A percentile compares a stretch with the other conserved stretches of the same genome.
These are phyloP conservation scores for Spatula clypeata DNA, from an alignment of 2,797 vertebrate genomes.

Conservation along the genomic window DNA sequence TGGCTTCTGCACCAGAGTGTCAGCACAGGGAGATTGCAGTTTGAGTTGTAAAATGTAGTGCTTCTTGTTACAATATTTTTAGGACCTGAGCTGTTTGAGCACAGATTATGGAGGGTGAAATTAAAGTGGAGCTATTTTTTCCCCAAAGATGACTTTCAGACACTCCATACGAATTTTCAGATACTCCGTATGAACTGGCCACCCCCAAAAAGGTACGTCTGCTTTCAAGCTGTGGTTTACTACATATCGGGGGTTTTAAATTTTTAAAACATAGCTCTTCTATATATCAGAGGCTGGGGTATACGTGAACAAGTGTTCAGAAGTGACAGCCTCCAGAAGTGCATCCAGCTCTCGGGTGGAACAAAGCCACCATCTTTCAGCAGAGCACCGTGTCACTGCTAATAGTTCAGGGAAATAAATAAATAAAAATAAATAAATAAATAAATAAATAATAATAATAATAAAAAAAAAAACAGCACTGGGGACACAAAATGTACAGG, in stretches of 20 bases:
- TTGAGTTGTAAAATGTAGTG: constrained; percentile 30
- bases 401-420: neutral
- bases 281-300: neutral
- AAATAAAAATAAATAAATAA: neutral
- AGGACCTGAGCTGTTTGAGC: constrained; percentile 49
- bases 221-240: neutral
- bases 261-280: neutral
- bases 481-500: neutral
- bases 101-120: constrained; percentile 12
- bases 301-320: neutral
- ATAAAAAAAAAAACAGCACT: neutral
- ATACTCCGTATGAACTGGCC: neutral
- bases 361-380: neutral
- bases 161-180: constrained; percentile 39
- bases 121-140: constrained; percentile 42
- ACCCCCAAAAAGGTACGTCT: neutral
- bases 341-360: neutral
- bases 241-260: neutral
- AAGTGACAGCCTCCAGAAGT: neutral
- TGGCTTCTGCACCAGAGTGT: neutral
- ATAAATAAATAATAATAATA: neutral
- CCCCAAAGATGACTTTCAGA: neutral
- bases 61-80: constrained; percentile 41
- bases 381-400: constrained; percentile 34
- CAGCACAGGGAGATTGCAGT: constrained; percentile 60